A percentile compares a stretch with the other conserved stretches of the same genome.
These are phyloP conservation scores for Scelioninae gen. 2 DNA, from an alignment of 2,888 invertebrate genomes.

Conservation along the genomic window DNA sequence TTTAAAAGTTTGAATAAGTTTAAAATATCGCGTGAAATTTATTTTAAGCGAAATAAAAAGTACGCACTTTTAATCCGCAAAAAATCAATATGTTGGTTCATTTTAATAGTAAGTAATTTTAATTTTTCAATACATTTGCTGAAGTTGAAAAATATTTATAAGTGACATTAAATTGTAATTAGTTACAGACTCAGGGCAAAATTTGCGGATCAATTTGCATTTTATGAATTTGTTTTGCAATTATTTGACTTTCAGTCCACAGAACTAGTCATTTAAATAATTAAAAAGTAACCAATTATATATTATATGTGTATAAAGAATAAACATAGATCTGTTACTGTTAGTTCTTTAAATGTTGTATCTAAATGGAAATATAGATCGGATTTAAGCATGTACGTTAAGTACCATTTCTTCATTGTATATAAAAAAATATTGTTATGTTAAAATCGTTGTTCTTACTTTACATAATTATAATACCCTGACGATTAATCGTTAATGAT, in stretches of 20 bases:
- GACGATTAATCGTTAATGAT: too few species aligned
- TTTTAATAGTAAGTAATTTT: too few species aligned
- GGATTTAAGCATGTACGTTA: constrained; percentile 30
- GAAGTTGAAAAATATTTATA: constrained; percentile 10
- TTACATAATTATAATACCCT: too few species aligned
- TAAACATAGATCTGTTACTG: constrained; percentile 45
- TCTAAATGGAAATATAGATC: constrained; percentile 24
- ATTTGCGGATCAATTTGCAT: constrained; percentile 28
- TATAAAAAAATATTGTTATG: constrained; percentile 37
- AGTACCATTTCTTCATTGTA: constrained; percentile 29
- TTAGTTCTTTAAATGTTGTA: constrained; percentile 48
- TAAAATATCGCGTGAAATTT: too few species aligned
- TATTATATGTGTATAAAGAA: constrained; percentile 55
- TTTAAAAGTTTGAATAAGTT: too few species aligned
- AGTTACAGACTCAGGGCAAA: constrained; percentile 49
- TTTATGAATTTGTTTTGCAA: constrained; percentile 39
- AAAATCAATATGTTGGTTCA: too few species aligned
- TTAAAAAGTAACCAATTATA: constrained; percentile 60
- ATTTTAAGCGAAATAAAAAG: too few species aligned
- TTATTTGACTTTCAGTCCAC: constrained; percentile 62
- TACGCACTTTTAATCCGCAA: too few species aligned
- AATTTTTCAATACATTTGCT: too few species aligned
- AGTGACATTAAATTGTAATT: constrained; percentile 26
- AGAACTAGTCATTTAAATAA: constrained; percentile 63
- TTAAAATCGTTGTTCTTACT: not conserved